phyloP scores from a whole-genome alignment of 2,113 vertebrate genomes.

The Nematolebias whitei region DNA sequence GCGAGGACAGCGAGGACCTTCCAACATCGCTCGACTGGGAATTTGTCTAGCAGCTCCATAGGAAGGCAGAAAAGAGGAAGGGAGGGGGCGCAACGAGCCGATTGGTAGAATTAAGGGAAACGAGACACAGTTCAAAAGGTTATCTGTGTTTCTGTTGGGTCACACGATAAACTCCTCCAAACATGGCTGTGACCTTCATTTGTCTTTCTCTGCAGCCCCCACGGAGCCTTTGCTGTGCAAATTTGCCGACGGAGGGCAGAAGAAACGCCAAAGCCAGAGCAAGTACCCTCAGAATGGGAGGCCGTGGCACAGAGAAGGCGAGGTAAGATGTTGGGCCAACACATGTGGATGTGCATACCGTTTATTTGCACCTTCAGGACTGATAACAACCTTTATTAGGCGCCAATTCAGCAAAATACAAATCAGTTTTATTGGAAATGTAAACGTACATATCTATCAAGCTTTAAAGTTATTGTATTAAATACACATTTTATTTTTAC shows the following conservation, averaged over 20 bases:
- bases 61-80: constrained; percentile 51
- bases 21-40: constrained; percentile 77
- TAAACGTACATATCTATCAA: background rate
- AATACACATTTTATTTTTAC: no score
- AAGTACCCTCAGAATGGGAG: constrained; percentile 97
- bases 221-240: constrained; percentile 98
- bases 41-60: constrained; percentile 74
- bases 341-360: background rate
- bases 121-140: constrained; percentile 78
- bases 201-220: constrained; percentile 87
- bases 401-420: no score
- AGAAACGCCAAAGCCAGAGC: constrained; percentile 97
- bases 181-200: constrained; percentile 42
- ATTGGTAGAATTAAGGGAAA: constrained; percentile 20
- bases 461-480: no score
- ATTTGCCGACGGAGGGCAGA: constrained; percentile 97
- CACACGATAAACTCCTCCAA: constrained; percentile 63
- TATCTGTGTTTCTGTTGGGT: constrained; percentile 70
- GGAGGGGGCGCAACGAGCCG: constrained; percentile 40
- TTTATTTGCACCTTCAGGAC: background rate
- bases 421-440: background rate
- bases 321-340: constrained; percentile 81
- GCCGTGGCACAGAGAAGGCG: constrained; percentile 96
- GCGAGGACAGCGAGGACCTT: constrained; percentile 74
- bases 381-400: background rate